Base-by-base conservation (phyloP, 1,140 invertebrate species). In the Caerostris darwini region DNA sequence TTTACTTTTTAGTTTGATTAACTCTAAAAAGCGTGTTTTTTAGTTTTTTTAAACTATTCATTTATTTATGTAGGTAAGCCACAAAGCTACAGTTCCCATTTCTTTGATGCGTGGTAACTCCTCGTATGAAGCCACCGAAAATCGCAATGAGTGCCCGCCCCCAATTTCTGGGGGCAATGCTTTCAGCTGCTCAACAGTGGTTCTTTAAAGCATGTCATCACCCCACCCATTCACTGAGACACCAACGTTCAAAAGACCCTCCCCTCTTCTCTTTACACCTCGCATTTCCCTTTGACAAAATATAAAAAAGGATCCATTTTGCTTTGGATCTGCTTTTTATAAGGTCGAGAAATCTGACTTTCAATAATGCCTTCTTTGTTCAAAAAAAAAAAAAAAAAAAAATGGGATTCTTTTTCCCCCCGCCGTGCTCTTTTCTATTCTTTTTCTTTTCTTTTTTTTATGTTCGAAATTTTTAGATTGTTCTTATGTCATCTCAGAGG, bases 201-300 rank as follows among this genome's bases (percentile, higher is more conserved):
- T 56, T 85, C 83, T 85, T 59, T 59, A 85, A 57, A 85, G 56
- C 83, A 85, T 85, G 83, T 85, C 83, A 85, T 85, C 83, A 85
- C 83, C 83, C 50, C 57, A 85, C 57, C 7, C 56, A 85, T 85
- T 85, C 83, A 85, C 54, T 14, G 54, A 82, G 77, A 82, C 56
- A 59, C 17, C 56, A 85, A 34, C 7, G 34, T 85, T 85, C 83
- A 34, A 85, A 85, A 85, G 83, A 85, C 57, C 83, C 83, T 85
- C 83, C 57, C 54, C 83, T n/a, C 83, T n/a, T 57, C 56, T 50
- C 82, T 56, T 85, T 58, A 57, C 83, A 85, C 83, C 83, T 85
- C 83, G 56, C 57, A 58, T 58, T 58, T 85, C 83, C 57, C 83
- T 85, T 59, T 19, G 7, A 77, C 8, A 57, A 58, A 59, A 85